Evolutionary conservation across 2,888 invertebrate genomes (phyloP), one percentile per base, ranked within the genome.

Genomic region (Machimus atricapillus): DNA sequence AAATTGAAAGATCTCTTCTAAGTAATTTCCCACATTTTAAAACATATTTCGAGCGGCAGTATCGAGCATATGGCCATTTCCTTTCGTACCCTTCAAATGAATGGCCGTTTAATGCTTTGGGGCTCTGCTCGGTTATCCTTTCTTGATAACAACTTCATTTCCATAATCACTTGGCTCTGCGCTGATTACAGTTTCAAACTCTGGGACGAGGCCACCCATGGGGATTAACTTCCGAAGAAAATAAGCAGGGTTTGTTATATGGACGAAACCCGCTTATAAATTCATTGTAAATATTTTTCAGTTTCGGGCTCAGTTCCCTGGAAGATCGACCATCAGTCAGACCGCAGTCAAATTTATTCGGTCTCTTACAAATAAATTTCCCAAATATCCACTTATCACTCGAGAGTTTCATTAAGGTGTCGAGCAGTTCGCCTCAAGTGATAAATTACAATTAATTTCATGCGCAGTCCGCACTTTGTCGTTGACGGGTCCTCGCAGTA

Each of bases 61-160:
- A 52, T n/a, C 52, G 52, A 52, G n/a, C 52, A 52, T 52, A 52
- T 52, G 52, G 7, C 52, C n/a, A 52, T 52, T 52, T 52, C 52
- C 8, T 16, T 16, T 52, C 52, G n/a, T 52, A 52, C 52, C 1
- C 52, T 7, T 52, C 19, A 52, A 77, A 77, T 37, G 43, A 43
- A 40, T 43, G 43, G 23, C 19, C 78, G 19, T 78, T 78, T 43
- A 78, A 40, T 43, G 43, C 43, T 19, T 5, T 14, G 6, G 37
- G 43, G 78, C 27, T 23, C 43, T 43, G 40, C 43, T 43, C 14
- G 23, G 23, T 78, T 78, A 40, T 78, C 78, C 43, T 43, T 23
- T 78, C 78, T 43, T 40, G 78, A 78, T 78, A 78, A 78, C 78
- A 78, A 9, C 23, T 78, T 78, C 37, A 78, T 78, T 78, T 78